Percentiles rank a stretch among this genome's conserved stretches.
These are phyloP conservation scores for Agrochola lota DNA, from an alignment of 2,888 invertebrate species.

Conservation along the genomic window DNA sequence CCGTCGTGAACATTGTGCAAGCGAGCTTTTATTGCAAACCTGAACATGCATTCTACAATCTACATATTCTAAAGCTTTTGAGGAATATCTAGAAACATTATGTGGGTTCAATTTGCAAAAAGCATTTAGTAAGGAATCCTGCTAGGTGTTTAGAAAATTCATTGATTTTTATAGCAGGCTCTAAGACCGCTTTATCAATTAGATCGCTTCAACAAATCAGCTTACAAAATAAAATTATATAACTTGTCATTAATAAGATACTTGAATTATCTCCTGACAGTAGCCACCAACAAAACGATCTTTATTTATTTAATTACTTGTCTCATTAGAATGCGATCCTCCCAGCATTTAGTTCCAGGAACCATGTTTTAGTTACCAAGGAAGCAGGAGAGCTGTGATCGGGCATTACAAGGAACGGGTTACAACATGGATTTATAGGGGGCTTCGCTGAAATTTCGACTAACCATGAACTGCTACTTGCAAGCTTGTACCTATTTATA, in stretches of 20 bases:
- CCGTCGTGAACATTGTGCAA: constrained; percentile 48
- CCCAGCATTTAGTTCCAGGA: constrained; percentile 34
- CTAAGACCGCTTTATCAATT: background rate
- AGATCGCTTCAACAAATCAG: background rate
- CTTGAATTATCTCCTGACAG: constrained; percentile 4
- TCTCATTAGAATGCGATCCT: constrained; percentile 19
- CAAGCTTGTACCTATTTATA: constrained; percentile 40
- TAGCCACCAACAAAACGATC: background rate
- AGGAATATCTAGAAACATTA: background rate
- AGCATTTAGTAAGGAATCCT: background rate
- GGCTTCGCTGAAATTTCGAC: constrained; percentile 53
- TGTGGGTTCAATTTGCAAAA: background rate
- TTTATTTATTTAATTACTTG: constrained; percentile 6
- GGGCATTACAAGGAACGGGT: constrained; percentile 45
- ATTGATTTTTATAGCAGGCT: background rate
- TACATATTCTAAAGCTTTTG: background rate
- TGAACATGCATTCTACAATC: constrained; percentile 8
- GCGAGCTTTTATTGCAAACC: constrained; percentile 52
- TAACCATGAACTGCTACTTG: constrained; percentile 23
- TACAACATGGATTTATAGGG: constrained; percentile 45
- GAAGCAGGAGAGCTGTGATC: constrained; percentile 55
- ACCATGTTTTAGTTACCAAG: constrained; percentile 40
- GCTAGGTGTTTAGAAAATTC: background rate
- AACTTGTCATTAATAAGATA: constrained; percentile 3
- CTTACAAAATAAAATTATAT: background rate